Conservation (phyloP, 1,140 invertebrate genomes). For the Pinna nobilis region DNA sequence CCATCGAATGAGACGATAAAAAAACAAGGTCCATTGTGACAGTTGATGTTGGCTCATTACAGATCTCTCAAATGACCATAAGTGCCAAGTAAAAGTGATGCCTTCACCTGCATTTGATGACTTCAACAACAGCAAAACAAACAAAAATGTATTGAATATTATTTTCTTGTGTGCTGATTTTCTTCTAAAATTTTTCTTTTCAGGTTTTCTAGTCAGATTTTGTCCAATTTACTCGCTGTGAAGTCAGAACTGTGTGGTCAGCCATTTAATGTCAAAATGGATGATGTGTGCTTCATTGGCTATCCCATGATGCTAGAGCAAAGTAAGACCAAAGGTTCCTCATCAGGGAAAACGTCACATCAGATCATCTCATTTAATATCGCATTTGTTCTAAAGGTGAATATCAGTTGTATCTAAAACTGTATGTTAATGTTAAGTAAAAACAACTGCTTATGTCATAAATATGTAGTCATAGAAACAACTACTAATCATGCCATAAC, state of each 20-base stretch:
- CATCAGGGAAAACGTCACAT: slow-evolving; percentile 62
- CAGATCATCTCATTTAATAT: slow-evolving; percentile 90
- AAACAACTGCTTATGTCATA: no score
- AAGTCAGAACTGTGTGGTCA: slow-evolving; percentile 86
- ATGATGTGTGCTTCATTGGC: slow-evolving; percentile 95
- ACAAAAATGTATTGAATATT: neutral
- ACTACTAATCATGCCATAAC: no score
- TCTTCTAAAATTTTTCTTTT: slow-evolving; percentile 26
- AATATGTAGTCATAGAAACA: no score
- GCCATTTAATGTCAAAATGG: slow-evolving; percentile 89
- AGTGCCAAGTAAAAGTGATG: no score
- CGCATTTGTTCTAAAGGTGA: slow-evolving; percentile 88
- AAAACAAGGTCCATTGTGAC: no score
- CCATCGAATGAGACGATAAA: no score
- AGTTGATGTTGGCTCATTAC: no score
- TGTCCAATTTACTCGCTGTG: slow-evolving; percentile 93
- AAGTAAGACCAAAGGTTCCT: slow-evolving; percentile 74
- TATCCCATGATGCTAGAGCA: slow-evolving; percentile 82
- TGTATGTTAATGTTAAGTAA: no score
- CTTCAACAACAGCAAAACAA: no score
- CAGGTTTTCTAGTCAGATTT: slow-evolving; percentile 76
- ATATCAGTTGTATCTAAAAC: slow-evolving; percentile 18
- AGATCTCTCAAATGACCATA: no score
- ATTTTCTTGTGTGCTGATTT: slow-evolving; percentile 39
- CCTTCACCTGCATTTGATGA: no score